Base-by-base conservation (phyloP, 2,888 invertebrate genomes). In the Temnothorax unifasciatus region DNA sequence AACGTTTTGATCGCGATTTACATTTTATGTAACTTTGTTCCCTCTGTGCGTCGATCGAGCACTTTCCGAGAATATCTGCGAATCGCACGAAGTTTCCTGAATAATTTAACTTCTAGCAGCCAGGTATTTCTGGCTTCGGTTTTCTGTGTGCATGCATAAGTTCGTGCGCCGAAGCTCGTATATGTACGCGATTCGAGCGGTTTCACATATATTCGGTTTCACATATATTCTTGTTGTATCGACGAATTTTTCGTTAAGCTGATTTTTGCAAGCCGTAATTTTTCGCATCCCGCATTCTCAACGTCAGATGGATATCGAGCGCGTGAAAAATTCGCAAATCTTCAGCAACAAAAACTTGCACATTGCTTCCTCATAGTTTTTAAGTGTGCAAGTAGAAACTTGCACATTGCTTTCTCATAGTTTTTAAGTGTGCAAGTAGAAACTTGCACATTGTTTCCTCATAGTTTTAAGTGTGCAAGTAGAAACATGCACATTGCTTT, bases 51-150 rank as follows among this genome's bases (percentile, higher is more conserved):
- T 71, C 82, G 79, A 75, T 81, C 83, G 87, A 68, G 77, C 74
- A 74, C 74, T 86, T 86, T 85, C 90, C 88, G 79, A 90, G 84
- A 91, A 90, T 90, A 90, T 85, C 89, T 85, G 85, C 89, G 88
- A 89, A 89, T 90, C 88, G 83, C 73, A 86, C 82, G 82, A 82
- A 83, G 85, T 71, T 75, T 85, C 73, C 81, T 89, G 88, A 90
- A 91, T 90, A 88, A 91, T 91, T 91, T 86, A 90, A 88, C 83
- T 90, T 75, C 83, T 68, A 86, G 74, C 88, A 85, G 86, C 85
- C 85, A 89, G 83, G 84, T 75, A 82, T 89, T 85, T 86, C 86
- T 82, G 83, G 79, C 85, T 64, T 71, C 34, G 76, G 57, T 79
- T 74, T 21, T 84, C 29, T 83, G 82, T 68, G 64, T 54, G 82